Conservation (phyloP, 2,113 vertebrate genomes). For the Chlamydotis undulata region DNA sequence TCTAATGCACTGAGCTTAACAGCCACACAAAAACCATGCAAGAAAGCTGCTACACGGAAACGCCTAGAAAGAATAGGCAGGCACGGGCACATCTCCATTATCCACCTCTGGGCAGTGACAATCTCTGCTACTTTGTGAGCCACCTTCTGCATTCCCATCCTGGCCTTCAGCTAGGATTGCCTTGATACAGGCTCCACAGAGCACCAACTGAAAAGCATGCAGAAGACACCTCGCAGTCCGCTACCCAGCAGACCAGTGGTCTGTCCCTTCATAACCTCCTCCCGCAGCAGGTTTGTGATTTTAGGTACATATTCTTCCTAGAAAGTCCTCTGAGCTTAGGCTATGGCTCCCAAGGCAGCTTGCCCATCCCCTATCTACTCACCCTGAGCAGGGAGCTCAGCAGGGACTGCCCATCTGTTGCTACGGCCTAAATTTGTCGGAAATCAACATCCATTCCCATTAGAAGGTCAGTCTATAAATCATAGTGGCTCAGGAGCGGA, state of each 20-base stretch:
- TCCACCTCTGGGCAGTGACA: not conserved
- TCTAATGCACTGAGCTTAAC: not conserved
- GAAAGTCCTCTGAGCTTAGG: not conserved
- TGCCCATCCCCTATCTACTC: not conserved
- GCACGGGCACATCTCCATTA: not conserved
- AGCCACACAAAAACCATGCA: not conserved
- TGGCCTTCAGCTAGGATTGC: not conserved
- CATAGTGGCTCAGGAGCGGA: not conserved
- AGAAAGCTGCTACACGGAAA: not conserved
- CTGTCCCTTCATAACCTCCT: not conserved
- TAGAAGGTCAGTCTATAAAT: not conserved
- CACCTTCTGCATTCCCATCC: not conserved
- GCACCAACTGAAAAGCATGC: accelerated
- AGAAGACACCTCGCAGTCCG: not conserved
- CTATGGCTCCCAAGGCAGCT: not conserved
- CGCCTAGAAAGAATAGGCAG: not conserved
- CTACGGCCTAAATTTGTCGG: not conserved
- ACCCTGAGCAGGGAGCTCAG: not conserved
- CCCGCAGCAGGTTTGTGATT: not conserved
- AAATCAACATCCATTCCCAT: not conserved
- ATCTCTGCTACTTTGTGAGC: not conserved
- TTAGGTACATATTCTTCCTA: not conserved
- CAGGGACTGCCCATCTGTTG: not conserved
- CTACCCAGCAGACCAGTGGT: not conserved
- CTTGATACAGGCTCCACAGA: not conserved